Base-by-base conservation (phyloP, 2,888 invertebrate species). In the Aplocera efformata region DNA sequence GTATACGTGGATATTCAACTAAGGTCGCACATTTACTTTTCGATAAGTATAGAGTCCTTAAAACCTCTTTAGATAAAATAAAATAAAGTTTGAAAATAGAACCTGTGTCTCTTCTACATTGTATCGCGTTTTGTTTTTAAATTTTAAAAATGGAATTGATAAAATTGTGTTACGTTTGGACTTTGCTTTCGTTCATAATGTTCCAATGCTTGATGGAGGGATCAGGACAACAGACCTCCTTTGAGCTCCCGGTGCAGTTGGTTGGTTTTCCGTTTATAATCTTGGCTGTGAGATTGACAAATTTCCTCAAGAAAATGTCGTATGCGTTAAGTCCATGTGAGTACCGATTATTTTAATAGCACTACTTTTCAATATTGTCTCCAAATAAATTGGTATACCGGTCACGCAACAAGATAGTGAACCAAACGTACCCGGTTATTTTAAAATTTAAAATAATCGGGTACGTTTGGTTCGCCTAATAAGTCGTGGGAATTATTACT, bases 261-360 rank as follows among this genome's bases (percentile, higher is more conserved):
- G 89, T 96, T 34, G 96, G 96, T 24, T 96, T 96, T 70, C 96
- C 96, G 2, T 92, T 95, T 48, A 95, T 96, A 59, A 92, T 95
- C 38, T 79, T 94, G 32, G 94, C 95, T 7, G 96, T 96, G 32
- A 89, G 93, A 59, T 71, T 96, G 41, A 92, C 94, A 1, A 95
- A 95, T 80, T 96, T 96, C 64, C 91, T 95, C 36, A 95, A 94
- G 80, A 95, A 95, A 75, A 81, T 96, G 56, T 92, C 94, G 3
- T 96, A 96, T 74, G 94, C 96, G 3, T 75, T 96, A 34, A 63
- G 42, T 40, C 62, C 63, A 55, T 58, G 62, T 62, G 50, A 56
- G 41, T 49, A 46, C 10, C 9, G 3, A 22, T 5, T 22, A 1
- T 22, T 1, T 9, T 5, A 22, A 22, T 1, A 22, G 1, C n/a